Evolutionary conservation across 1,140 invertebrate genomes (phyloP), one percentile per base, ranked within the genome.

Genomic region (Micrasema longulum): DNA sequence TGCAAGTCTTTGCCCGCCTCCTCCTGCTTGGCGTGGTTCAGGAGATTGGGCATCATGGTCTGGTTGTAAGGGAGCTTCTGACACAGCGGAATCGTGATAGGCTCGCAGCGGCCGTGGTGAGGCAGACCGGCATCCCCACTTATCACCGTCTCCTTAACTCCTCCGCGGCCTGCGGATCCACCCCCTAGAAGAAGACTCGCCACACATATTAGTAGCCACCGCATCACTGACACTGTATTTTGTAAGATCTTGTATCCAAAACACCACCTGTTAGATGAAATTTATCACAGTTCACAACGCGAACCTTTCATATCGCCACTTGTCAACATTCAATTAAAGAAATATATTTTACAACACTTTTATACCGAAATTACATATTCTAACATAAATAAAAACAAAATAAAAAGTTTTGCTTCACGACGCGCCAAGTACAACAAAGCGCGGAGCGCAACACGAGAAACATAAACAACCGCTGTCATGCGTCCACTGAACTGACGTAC

Each of bases 1-100:
- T 97, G 93, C 0, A 99, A 91, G 77, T 98, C 96, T 57, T 93
- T 84, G 1, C 93, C 96, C 16, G 97, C 98, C 77, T 99, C 97
- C 77, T 98, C 95, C 83, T 99, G 97, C 76, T 93, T 97, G 60
- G 92, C 90, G 78, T 99, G 97, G 63, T 94, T 92, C 73, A 99
- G 84, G 35, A 98, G 79, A 85, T 99, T 99, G 2, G 97, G 97
- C 91, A 98, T 96, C 67, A 98, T 97, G 0, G 97, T 99, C 82
- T 92, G 88, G 82, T 99, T 99, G 82, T 99, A 99, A 35, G 89
- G 89, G 64, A 99, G 93, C 78, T 97, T 92, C 82, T 91, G 91
- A 84, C 97, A 99, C 76, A 98, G 88, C 10, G 92, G 92, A 69
- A 98, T 95, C 3, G 91, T 96, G 71, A 99, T 97, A 1, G 92